Evolutionary conservation across 2,797 vertebrate genomes (phyloP).

Genomic region (Myotis daubentonii): DNA sequence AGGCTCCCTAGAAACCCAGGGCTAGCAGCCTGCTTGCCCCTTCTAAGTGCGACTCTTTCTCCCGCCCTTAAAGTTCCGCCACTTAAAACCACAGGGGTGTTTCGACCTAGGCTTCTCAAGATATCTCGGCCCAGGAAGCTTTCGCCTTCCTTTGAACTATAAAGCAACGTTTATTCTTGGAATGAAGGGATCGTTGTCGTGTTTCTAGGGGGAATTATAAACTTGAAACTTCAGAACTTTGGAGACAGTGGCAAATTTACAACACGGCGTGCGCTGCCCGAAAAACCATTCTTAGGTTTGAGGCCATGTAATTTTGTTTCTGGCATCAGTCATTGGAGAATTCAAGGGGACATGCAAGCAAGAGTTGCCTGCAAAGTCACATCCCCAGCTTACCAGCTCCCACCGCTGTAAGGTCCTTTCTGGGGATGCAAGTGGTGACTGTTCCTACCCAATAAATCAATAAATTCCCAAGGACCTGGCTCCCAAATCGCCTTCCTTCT

Average conservation of each 20-base stretch:
- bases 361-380: not conserved
- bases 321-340: not conserved
- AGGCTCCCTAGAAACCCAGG: not conserved
- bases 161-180: not conserved
- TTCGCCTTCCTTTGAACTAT: not conserved
- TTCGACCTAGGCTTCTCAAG: not conserved
- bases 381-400: fast-evolving
- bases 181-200: not conserved
- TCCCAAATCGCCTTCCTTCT: not conserved
- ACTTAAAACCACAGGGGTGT: fast-evolving
- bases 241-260: not conserved
- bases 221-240: slow-evolving; percentile 14
- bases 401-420: not conserved
- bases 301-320: not conserved
- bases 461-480: not conserved
- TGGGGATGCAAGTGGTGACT: fast-evolving
- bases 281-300: not conserved
- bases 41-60: not conserved
- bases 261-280: fast-evolving
- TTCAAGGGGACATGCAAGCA: not conserved
- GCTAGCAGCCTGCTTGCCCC: not conserved
- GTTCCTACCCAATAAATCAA: not conserved
- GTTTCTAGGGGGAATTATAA: slow-evolving; percentile 22
- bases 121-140: not conserved
- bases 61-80: not conserved